Conservation (phyloP, 92 coral and sea anemone species). For the Actinernus sp. region DNA sequence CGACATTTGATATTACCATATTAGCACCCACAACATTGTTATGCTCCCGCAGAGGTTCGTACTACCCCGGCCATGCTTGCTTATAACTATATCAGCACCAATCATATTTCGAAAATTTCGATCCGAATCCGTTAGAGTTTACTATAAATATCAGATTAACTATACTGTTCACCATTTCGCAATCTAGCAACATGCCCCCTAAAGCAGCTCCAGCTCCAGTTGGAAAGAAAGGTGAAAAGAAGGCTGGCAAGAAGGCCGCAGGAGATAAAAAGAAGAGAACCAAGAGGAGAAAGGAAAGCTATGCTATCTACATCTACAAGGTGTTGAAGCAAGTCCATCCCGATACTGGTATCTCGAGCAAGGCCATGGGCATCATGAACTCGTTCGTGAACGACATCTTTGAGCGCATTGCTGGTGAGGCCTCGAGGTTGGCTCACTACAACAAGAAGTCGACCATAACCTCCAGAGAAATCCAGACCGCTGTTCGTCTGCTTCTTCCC, state of each 20-base stretch:
- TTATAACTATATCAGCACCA: too few species aligned
- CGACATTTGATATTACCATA: too few species aligned
- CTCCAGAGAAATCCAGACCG: slow-evolving; percentile 69
- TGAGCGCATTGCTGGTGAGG: slow-evolving; percentile 66
- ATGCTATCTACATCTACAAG: slow-evolving; percentile 96
- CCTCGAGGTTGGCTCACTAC: slow-evolving; percentile 39
- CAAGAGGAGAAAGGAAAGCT: slow-evolving; percentile 88
- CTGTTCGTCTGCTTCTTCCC: slow-evolving; percentile 86
- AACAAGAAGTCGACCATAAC: slow-evolving; percentile 30
- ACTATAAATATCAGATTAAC: too few species aligned
- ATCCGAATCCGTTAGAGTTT: too few species aligned
- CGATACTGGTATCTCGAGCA: slow-evolving; percentile 88
- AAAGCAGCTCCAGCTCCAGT: too few species aligned
- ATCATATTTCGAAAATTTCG: too few species aligned
- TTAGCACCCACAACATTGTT: too few species aligned
- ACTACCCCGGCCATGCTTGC: too few species aligned
- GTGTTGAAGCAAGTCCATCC: slow-evolving; percentile 99
- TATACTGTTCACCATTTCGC: too few species aligned
- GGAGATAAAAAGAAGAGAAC: slow-evolving; percentile 17
- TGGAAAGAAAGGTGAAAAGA: slow-evolving; percentile 35
- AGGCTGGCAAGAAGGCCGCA: slow-evolving; percentile 25
- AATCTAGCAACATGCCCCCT: too few species aligned
- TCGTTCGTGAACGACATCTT: slow-evolving; percentile 69
- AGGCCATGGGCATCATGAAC: slow-evolving; percentile 75
- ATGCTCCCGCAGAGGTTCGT: too few species aligned